A percentile compares a stretch with the other conserved stretches of the same genome.
These are phyloP conservation scores for Rhegmatorhina hoffmannsi DNA, from an alignment of 2,113 vertebrate genomes.

Conservation along the genomic window DNA sequence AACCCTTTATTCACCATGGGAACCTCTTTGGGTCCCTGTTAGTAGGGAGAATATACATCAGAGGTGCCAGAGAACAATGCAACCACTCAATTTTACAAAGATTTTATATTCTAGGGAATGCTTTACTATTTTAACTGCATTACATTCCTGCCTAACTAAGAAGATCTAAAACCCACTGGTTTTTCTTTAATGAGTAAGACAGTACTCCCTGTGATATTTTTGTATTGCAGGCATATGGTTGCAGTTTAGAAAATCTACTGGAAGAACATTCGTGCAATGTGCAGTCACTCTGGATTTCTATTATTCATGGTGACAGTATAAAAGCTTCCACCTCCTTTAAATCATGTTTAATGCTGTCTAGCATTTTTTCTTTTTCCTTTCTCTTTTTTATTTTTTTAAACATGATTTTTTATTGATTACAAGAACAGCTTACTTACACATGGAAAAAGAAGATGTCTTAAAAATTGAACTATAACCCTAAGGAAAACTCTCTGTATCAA, in stretches of 20 bases:
- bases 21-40: neutral
- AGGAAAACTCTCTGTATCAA: neutral
- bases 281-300: constrained; percentile 24
- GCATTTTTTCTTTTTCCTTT: neutral
- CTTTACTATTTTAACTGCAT: constrained; percentile 17
- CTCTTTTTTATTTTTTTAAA: neutral
- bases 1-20: neutral
- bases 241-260: constrained; percentile 51
- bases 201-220: constrained; percentile 59
- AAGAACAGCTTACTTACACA: neutral
- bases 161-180: constrained; percentile 17
- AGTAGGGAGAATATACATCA: neutral
- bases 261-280: constrained; percentile 49
- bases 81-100: constrained; percentile 25
- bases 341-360: neutral
- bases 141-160: constrained; percentile 12
- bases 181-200: constrained; percentile 53
- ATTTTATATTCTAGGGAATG: neutral
- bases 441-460: neutral
- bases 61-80: neutral
- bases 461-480: neutral
- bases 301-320: constrained; percentile 45
- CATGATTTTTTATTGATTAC: neutral
- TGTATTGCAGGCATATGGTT: constrained; percentile 51
- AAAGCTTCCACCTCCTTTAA: constrained; percentile 15